Base-by-base conservation (phyloP, 2,797 vertebrate genomes). In the Sylvia borin region DNA sequence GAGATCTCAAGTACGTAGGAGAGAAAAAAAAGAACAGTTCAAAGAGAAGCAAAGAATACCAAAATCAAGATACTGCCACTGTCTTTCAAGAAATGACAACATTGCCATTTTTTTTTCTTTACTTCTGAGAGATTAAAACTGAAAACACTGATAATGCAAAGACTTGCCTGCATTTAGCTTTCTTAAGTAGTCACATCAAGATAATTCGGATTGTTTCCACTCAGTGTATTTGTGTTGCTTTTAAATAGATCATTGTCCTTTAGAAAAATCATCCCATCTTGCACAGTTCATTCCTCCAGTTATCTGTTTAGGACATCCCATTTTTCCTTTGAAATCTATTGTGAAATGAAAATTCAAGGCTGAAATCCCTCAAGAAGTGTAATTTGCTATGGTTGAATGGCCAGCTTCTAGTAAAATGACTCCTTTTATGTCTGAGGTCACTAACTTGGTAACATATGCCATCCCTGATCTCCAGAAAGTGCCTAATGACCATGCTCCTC, bases 301-400 rank as follows among this genome's bases (percentile, higher is more conserved):
- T 91, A 45, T 77, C 32, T 77, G 5, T 57, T 66, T 25, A 51
- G 34, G 6, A 85, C 6, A 21, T 47, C 31, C 36, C 6, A 31
- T 68, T 94, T 92, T 95, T 51, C n/a, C 40, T 90, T 83, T 71
- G 31, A 93, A 83, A 88, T 67, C 65, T 16, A 29, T 54, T 43
- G 14, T n/a, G 32, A 54, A 94, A 75, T 75, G 16, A 91, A 93
- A 91, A 92, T 79, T 93, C n/a, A 87, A 85, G 84, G 68, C 68
- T 94, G 65, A 79, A 93, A 70, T 66, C 58, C 71, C 90, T 88
- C 36, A 88, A 87, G 70, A 85, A 86, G 51, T 73, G 40, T 61
- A 66, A 90, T 91, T 95, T 93, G 58, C 40, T 64, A 26, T 34
- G 54, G 78, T 10, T 83, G 89, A 92, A 68, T 72, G 47, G 62